Base-by-base conservation (phyloP, 2,113 vertebrate genomes). In the Natator depressus region DNA sequence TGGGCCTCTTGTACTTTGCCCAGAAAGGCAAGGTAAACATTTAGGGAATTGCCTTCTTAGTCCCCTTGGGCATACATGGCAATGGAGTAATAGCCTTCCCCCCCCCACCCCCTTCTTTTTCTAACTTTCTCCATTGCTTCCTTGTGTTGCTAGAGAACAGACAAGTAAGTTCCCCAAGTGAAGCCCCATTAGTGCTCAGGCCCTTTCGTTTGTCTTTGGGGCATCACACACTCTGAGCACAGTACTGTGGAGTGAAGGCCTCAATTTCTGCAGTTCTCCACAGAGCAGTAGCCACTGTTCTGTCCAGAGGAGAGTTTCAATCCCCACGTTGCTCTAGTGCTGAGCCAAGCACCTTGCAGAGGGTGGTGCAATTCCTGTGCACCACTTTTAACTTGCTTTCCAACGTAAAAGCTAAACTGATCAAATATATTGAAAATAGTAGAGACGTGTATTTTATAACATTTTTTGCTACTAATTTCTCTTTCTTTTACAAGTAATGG, bases 211-310 rank as follows among this genome's bases (percentile, higher is more conserved):
- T 69, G 3, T 1, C 2, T 8, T 31, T 42, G 35, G 87, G 80
- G 17, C 22, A 0, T 20, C 35, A n/a, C 19, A 1, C 0, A 1
- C 51, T 46, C 57, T 20, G 42, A 47, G 79, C 3, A 83, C 2
- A 5, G 16, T n/a, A 24, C 10, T 2, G 2, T 6, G 38, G 69
- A 75, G 59, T 8, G 29, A 62, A 31, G 59, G 59, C 59, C 59
- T 35, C 29, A 31, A 16, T 62, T 62, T 62, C 59, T 62, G 27
- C 27, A 62, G 29, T 31, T 62, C 13, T 62, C 27, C 29, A 3
- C 5, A 31, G 11, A 62, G 11, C 59, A 31, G 25, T 62, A 14
- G 59, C 12, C 6, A 8, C 13, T 16, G 29, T 62, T 13, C 29
- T 62, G 12, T 62, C 59, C 59, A 62, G 13, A 54, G 53, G 20